These are phyloP conservation scores for Chelonia mydas DNA, from an alignment of 2,797 vertebrate species.

Conservation along the genomic window DNA sequence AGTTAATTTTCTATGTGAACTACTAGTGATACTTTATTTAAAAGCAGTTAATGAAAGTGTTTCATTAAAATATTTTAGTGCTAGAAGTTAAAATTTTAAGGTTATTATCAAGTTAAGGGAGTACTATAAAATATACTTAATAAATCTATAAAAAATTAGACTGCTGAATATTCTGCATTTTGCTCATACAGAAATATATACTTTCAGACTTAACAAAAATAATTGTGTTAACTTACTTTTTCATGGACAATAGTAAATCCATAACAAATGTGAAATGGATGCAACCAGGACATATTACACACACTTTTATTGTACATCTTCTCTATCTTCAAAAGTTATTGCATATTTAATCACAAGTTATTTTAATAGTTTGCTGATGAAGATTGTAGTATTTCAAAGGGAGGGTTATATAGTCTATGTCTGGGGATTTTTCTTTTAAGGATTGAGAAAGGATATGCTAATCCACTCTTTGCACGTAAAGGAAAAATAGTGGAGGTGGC, in stretches of 20 bases:
- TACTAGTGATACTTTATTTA: conserved; percentile 7
- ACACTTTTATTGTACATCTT: neutral
- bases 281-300: neutral
- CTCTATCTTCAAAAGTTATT: conserved; percentile 7
- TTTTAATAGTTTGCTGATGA: conserved; percentile 25
- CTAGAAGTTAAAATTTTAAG: conserved; percentile 39
- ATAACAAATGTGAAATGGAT: neutral
- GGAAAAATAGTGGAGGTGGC: neutral
- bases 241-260: conserved; percentile 61
- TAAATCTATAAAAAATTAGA: conserved; percentile 47
- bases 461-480: neutral
- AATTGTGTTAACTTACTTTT: conserved; percentile 45
- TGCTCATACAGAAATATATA: conserved; percentile 53
- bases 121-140: conserved; percentile 58
- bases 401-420: neutral
- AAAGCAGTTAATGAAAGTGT: conserved; percentile 34
- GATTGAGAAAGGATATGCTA: neutral
- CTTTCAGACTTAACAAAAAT: conserved; percentile 47
- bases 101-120: conserved; percentile 44
- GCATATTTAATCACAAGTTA: neutral
- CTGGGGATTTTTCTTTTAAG: neutral
- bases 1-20: neutral
- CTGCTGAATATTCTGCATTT: conserved; percentile 48
- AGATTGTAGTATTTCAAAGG: conserved; percentile 47
- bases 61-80: conserved; percentile 28